phyloP scores from a whole-genome alignment of 2,888 invertebrate species.

The Cantharis nigra region DNA sequence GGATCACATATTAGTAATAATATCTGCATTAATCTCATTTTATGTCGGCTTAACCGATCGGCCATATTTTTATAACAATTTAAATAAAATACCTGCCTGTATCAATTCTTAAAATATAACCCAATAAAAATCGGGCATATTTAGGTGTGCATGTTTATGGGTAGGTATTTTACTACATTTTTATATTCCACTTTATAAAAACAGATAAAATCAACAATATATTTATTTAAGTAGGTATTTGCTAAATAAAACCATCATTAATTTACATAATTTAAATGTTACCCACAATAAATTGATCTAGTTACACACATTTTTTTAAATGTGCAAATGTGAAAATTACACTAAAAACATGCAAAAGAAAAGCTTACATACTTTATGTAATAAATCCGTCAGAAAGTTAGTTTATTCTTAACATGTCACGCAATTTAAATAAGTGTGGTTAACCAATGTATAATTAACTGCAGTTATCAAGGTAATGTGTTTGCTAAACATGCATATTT shows the following conservation, averaged over 20 bases:
- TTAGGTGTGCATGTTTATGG: slow-evolving; percentile 38
- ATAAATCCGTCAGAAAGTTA: not conserved
- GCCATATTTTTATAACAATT: slow-evolving; percentile 6
- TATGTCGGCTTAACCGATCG: slow-evolving; percentile 35
- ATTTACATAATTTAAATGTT: not conserved
- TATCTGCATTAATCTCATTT: slow-evolving; percentile 37
- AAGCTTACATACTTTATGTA: not conserved
- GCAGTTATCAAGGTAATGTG: slow-evolving; percentile 17
- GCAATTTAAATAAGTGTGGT: slow-evolving; percentile 19
- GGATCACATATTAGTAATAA: slow-evolving; percentile 33
- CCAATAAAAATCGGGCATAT: slow-evolving; percentile 36
- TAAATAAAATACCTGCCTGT: slow-evolving; percentile 16
- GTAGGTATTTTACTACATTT: slow-evolving; percentile 30
- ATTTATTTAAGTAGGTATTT: not conserved
- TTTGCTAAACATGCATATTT: slow-evolving; percentile 4
- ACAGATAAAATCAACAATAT: not conserved
- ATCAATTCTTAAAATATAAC: slow-evolving; percentile 36
- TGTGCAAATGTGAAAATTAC: not conserved
- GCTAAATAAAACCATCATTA: not conserved
- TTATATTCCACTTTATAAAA: slow-evolving; percentile 21
- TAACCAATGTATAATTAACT: slow-evolving; percentile 24
- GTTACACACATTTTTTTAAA: not conserved
- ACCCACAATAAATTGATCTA: not conserved
- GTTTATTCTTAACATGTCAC: slow-evolving; percentile 11
- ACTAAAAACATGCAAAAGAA: not conserved